These are phyloP conservation scores for Drosophila stalkeri DNA, from an alignment of 2,888 invertebrate species.

Conservation along the genomic window DNA sequence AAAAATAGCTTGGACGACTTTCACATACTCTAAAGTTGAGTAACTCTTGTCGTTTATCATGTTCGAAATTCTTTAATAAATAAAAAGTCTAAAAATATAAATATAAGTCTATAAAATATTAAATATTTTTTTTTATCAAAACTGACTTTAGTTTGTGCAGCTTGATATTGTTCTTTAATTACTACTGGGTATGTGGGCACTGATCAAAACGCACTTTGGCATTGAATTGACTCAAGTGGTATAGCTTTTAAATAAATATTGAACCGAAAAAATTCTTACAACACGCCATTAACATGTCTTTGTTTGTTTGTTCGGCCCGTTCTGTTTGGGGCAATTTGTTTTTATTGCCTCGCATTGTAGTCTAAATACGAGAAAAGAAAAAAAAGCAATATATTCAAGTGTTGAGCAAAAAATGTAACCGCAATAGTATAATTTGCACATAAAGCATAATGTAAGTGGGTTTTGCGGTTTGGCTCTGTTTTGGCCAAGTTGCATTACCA, in stretches of 20 bases:
- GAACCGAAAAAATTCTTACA: conserved; percentile 37
- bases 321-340: conserved; percentile 49
- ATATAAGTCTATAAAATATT: background rate
- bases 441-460: conserved; percentile 53
- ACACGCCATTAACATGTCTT: conserved; percentile 36
- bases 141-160: background rate
- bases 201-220: conserved; percentile 30
- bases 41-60: background rate
- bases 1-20: background rate
- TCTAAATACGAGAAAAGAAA: conserved; percentile 7
- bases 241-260: conserved; percentile 33
- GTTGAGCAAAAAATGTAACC: conserved; percentile 20
- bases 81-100: background rate
- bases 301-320: conserved; percentile 52
- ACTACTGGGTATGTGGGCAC: conserved; percentile 4
- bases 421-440: conserved; percentile 58
- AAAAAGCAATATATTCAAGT: background rate
- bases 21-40: background rate
- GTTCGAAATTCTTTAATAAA: background rate
- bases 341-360: conserved; percentile 42
- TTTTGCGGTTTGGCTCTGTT: conserved; percentile 35
- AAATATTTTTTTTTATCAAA: background rate
- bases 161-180: too few relatives aligned
- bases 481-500: conserved; percentile 35
- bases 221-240: conserved; percentile 47